Evolutionary conservation across 2,888 invertebrate genomes (phyloP).

Genomic region (Lasioglossum zephyrum): DNA sequence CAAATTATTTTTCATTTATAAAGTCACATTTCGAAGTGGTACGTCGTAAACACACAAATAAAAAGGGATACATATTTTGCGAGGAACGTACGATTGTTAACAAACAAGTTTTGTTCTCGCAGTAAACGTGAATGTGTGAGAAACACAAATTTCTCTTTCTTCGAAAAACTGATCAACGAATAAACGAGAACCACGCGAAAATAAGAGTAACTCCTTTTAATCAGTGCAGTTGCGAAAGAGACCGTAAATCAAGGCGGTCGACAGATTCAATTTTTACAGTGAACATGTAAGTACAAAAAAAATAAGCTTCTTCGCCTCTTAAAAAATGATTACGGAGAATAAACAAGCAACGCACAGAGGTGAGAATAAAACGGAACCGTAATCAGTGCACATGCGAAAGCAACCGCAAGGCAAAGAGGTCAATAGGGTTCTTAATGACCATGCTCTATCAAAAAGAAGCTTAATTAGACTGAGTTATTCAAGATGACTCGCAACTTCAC

Average conservation of each 20-base stretch:
- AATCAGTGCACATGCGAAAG: not conserved
- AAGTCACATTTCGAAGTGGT: not conserved
- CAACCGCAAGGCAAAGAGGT: not conserved
- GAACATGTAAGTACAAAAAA: not conserved
- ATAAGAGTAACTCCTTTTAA: not conserved
- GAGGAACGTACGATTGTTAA: no score
- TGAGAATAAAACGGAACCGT: not conserved
- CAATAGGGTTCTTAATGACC: not conserved
- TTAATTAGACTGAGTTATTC: slow-evolving; percentile 11
- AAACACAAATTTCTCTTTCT: not conserved
- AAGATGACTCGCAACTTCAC: not conserved
- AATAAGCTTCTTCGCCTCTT: not conserved
- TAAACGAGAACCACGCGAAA: not conserved
- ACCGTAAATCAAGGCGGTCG: not conserved
- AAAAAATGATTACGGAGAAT: not conserved
- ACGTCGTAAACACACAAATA: not conserved
- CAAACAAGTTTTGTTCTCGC: not conserved
- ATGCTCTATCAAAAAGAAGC: not conserved
- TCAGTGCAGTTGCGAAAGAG: not conserved
- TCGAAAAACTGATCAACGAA: not conserved
- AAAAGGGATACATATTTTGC: not conserved
- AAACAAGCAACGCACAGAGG: not conserved
- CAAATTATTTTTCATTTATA: not conserved
- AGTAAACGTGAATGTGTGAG: not conserved
- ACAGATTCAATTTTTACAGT: not conserved